These are phyloP conservation scores for Conchocele bisecta DNA, from an alignment of 2,888 invertebrate genomes.

Conservation along the genomic window DNA sequence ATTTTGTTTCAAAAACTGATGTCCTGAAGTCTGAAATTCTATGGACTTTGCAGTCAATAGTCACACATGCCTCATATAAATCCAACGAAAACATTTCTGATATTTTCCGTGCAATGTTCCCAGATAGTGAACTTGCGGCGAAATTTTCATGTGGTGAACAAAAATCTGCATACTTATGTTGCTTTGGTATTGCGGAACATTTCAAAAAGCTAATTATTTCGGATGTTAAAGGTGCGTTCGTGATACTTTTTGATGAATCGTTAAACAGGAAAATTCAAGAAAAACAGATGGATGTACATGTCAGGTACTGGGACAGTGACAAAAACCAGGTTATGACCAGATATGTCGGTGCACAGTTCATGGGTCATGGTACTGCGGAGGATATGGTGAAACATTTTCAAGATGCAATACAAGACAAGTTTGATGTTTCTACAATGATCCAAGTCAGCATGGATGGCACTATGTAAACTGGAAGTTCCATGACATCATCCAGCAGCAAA, in stretches of 20 bases:
- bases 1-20: slow-evolving; percentile 4
- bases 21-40: slow-evolving; percentile 21
- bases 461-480: slow-evolving; percentile 43
- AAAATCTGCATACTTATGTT: slow-evolving; percentile 39
- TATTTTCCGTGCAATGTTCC: slow-evolving; percentile 29
- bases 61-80: slow-evolving; percentile 11
- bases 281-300: slow-evolving; percentile 59
- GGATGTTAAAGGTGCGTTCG: background rate
- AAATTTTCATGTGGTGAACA: slow-evolving; percentile 38
- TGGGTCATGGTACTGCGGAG: slow-evolving; percentile 41
- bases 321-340: slow-evolving; percentile 29
- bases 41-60: slow-evolving; percentile 11
- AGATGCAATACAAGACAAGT: background rate
- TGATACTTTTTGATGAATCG: slow-evolving; percentile 49
- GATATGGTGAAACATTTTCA: slow-evolving; percentile 23
- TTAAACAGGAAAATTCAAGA: slow-evolving; percentile 52
- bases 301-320: slow-evolving; percentile 42
- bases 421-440: slow-evolving; percentile 18
- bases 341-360: slow-evolving; percentile 42
- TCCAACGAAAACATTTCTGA: slow-evolving; percentile 7
- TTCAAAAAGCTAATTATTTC: slow-evolving; percentile 8
- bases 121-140: slow-evolving; percentile 38
- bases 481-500: slow-evolving; percentile 8
- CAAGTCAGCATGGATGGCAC: slow-evolving; percentile 48
- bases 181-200: slow-evolving; percentile 40